These are phyloP conservation scores for Aviceda subcristata DNA, from an alignment of 2,113 vertebrate species.

Conservation along the genomic window DNA sequence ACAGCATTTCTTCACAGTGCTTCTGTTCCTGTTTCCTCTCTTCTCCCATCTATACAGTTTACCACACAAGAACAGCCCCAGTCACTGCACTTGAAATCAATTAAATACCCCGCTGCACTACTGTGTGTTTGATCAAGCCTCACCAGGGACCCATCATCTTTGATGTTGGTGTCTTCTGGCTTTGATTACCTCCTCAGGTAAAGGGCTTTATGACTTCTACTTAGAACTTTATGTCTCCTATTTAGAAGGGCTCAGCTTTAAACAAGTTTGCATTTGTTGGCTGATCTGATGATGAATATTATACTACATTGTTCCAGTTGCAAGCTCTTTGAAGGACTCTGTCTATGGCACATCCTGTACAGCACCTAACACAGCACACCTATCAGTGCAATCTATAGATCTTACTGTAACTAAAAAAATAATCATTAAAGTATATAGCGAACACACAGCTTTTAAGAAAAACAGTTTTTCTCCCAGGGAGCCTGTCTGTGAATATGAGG, in stretches of 20 bases:
- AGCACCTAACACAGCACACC: not conserved
- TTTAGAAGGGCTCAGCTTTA: not conserved
- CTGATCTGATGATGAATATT: not conserved
- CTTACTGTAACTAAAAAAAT: not conserved
- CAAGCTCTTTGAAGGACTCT: not conserved
- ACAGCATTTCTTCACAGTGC: not conserved
- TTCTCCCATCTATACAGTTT: not conserved
- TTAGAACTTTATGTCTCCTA: not conserved
- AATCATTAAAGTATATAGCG: not conserved
- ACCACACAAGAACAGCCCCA: not conserved
- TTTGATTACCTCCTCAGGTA: not conserved
- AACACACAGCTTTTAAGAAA: not conserved
- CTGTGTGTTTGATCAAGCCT: not conserved
- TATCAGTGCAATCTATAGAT: not conserved
- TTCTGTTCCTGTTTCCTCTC: not conserved
- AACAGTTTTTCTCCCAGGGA: not conserved
- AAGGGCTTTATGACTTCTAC: not conserved
- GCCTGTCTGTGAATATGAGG: not conserved
- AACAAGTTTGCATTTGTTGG: not conserved
- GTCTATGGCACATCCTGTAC: not conserved
- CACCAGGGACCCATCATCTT: not conserved
- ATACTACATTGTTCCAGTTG: not conserved
- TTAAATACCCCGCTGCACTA: not conserved
- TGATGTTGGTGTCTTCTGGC: not conserved
- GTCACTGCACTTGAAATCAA: not conserved